Base-by-base conservation (phyloP, 2,797 vertebrate species). In the Hippoglossus hippoglossus region DNA sequence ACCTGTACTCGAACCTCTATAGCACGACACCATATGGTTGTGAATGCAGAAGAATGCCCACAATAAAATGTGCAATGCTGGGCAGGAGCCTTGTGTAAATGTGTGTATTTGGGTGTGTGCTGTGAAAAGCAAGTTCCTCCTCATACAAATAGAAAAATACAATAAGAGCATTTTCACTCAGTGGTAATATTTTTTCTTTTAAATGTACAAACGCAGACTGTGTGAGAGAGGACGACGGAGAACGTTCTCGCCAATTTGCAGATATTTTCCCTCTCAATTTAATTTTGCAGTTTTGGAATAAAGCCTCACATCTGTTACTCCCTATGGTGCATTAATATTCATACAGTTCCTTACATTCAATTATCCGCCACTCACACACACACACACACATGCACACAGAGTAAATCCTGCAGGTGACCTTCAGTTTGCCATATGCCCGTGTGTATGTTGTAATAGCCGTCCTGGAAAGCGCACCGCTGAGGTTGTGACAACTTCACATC, bases 311-410 rank as follows among this genome's bases (percentile, higher is more conserved):
- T 81, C 66, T 71, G 60, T 75, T 75, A 1, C 54, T 82, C 72
- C 53, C 70, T 61, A 22, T 73, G 67, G 75, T 59, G 58, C 73
- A 81, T 82, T 66, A 80, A 71, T 75, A 87, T 88, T 85, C 87
- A 86, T 71, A 60, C 68, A 65, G 74, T 71, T 75, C 22, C 73
- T 80, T 83, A 83, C 64, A 84, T 88, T 85, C 68, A 86, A 82
- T 89, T 83, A 89, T 46, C 64, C 24, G 18, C 21, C 39, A 58
- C 69, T 24, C 69, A 49, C 26, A 50, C 53, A 5, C 9, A 53
- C 47, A n/a, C 63, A n/a, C n/a, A n/a, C n/a, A n/a, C n/a, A n/a
- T n/a, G 25, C 63, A 31, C 12, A 41, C 21, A 39, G 13, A 4
- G 10, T 15, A 21, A 18, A 3, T 62, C 5, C 76, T 64, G 36